Conservation (phyloP, 2,113 vertebrate genomes). For the Raja brachyura region DNA sequence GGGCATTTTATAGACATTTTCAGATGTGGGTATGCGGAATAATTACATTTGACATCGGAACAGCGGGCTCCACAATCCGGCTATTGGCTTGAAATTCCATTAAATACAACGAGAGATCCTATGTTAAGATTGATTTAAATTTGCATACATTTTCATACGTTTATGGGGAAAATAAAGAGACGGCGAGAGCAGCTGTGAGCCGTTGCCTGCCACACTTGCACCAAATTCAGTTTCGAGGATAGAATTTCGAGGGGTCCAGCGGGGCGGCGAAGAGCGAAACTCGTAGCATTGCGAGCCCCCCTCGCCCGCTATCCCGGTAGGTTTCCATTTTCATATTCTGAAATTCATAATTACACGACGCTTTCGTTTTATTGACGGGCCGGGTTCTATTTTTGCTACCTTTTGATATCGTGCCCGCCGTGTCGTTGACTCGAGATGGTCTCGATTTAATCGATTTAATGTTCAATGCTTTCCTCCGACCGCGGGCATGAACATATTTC, state of each 20-base stretch:
- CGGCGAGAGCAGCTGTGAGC: conserved; percentile 84
- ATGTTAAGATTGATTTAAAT: conserved; percentile 99
- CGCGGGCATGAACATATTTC: too few relatives aligned
- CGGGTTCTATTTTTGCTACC: background rate
- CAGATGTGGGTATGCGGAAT: conserved; percentile 43
- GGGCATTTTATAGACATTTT: conserved; percentile 20
- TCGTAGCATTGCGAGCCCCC: too few relatives aligned
- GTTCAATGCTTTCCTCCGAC: background rate
- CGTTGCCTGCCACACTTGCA: conserved; percentile 83
- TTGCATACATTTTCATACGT: conserved; percentile 99
- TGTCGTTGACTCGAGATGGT: background rate
- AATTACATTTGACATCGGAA: conserved; percentile 85
- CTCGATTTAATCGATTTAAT: too few relatives aligned
- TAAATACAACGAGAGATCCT: conserved; percentile 92
- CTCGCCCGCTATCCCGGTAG: too few relatives aligned
- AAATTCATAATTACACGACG: background rate
- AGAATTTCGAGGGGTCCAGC: conserved; percentile 56
- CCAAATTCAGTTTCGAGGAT: conserved; percentile 45
- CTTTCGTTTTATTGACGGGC: background rate
- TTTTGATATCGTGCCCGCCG: background rate
- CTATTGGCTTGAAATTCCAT: conserved; percentile 97
- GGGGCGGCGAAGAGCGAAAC: conserved; percentile 70
- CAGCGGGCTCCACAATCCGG: conserved; percentile 61
- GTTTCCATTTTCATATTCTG: background rate
- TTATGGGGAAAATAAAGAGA: conserved; percentile 99